Evolutionary conservation across 2,888 invertebrate genomes (phyloP).

Genomic region (Pollenia amentaria): DNA sequence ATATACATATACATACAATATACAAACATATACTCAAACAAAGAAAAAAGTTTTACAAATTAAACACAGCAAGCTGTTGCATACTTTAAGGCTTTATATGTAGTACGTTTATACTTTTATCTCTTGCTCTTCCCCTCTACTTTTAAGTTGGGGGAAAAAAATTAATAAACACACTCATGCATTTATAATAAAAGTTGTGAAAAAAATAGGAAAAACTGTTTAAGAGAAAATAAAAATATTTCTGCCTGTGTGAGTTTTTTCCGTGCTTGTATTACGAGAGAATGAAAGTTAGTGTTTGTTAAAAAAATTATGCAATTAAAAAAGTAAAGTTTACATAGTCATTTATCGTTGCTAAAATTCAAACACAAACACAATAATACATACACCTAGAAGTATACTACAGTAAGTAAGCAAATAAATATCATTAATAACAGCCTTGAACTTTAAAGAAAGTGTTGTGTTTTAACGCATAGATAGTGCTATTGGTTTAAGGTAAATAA

Average conservation of each 20-base stretch:
- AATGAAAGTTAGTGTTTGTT: conserved; percentile 27
- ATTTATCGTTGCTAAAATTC: conserved; percentile 20
- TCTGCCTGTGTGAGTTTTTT: background rate
- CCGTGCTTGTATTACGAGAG: background rate
- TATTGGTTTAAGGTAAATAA: conserved; percentile 14
- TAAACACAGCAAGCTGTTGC: conserved; percentile 67
- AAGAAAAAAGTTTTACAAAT: conserved; percentile 18
- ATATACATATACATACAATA: background rate
- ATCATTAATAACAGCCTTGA: conserved; percentile 53
- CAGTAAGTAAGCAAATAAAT: conserved; percentile 33
- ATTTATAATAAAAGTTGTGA: background rate
- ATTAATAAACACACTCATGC: conserved; percentile 9
- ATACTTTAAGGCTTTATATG: conserved; percentile 53
- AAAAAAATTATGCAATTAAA: conserved; percentile 61
- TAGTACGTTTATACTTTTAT: conserved; percentile 4
- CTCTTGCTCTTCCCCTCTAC: too few species aligned
- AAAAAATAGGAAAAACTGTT: background rate
- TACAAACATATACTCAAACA: background rate
- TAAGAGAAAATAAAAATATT: conserved; percentile 21
- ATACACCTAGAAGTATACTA: conserved; percentile 59
- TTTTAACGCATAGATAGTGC: background rate
- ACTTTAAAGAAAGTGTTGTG: conserved; percentile 46
- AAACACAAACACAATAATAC: background rate
- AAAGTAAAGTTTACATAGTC: conserved; percentile 39
- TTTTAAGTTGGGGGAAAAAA: background rate